Evolutionary conservation across 2,113 vertebrate genomes (phyloP).

Genomic region (Halichoeres trimaculatus): DNA sequence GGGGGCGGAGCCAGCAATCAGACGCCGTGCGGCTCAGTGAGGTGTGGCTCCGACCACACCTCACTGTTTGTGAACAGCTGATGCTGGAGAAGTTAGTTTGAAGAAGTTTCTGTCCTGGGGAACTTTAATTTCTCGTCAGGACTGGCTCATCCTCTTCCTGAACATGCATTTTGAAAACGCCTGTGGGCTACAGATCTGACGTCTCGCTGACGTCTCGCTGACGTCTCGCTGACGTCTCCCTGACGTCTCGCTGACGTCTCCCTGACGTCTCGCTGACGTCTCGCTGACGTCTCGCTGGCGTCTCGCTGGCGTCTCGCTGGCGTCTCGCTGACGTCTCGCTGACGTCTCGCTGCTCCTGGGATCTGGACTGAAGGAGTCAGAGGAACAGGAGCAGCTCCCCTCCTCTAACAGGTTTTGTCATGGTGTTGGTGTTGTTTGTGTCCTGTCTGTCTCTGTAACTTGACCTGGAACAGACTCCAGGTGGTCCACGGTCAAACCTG

Average conservation of each 20-base stretch:
- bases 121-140: constrained; percentile 72
- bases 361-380: constrained; percentile 58
- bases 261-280: no score
- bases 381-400: constrained; percentile 50
- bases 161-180: constrained; percentile 76
- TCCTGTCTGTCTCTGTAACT: constrained; percentile 50
- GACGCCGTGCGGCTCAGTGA: constrained; percentile 45
- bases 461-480: constrained; percentile 18
- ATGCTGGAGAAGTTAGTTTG: constrained; percentile 65
- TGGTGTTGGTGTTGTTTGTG: constrained; percentile 57
- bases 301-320: no score
- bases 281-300: no score
- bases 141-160: constrained; percentile 68
- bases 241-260: no score
- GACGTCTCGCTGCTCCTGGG: constrained; percentile 71
- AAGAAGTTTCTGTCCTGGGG: constrained; percentile 74
- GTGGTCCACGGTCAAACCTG: no score
- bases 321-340: no score
- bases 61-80: no score
- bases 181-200: constrained; percentile 72
- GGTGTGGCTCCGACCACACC: constrained; percentile 48
- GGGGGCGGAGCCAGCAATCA: constrained; percentile 63
- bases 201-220: no score
- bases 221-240: no score
- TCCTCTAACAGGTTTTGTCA: constrained; percentile 68